Evolutionary conservation across 2,888 invertebrate species (phyloP), one percentile per base, ranked within the genome.

Genomic region (Apocheima hispidaria): DNA sequence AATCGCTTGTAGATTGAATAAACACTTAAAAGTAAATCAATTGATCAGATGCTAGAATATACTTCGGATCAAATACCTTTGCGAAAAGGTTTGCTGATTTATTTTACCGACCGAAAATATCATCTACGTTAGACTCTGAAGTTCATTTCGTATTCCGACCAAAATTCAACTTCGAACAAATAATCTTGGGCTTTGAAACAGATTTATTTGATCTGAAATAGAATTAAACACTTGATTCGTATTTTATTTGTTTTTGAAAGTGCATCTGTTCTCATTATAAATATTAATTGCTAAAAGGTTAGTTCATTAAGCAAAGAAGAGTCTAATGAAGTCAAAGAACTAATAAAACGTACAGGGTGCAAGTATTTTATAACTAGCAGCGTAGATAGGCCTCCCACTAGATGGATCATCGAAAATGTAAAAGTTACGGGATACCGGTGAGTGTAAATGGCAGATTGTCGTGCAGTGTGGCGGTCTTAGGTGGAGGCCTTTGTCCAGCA

Each of bases 11-110:
- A 12, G 28, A 21, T 26, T 38, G 38, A 54, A 54, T 46, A 36
- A 54, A 54, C 46, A 46, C 18, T 38, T 3, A 53, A 46, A 54
- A 33, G 48, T 21, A 48, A 44, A 56, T 40, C 33, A 49, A 30
- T 40, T 23, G 38, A 48, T 23, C 7, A 16, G 26, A 38, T 50
- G 0, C 14, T 14, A 36, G 16, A 40, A 40, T 2, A 40, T 40
- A 43, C 23, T 20, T 10, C 5, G 9, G 16, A 44, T 44, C 26
- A 28, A 14, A 28, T 16, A 44, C 16, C 21, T 44, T 16, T 28
- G 28, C 7, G 28, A 4, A 44, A 28, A 41, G 23, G n/a, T 23
- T 23, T 41, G 21, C n/a, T 21, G 12, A 41, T 21, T 20, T 41
- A 21, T 5, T 41, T 21, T 12, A 41, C 40, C n/a, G 23, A 6